A percentile compares a stretch with the other conserved stretches of the same genome.
Conservation (phyloP, 2,113 vertebrate genomes). For the Rhynchomys soricoides region DNA sequence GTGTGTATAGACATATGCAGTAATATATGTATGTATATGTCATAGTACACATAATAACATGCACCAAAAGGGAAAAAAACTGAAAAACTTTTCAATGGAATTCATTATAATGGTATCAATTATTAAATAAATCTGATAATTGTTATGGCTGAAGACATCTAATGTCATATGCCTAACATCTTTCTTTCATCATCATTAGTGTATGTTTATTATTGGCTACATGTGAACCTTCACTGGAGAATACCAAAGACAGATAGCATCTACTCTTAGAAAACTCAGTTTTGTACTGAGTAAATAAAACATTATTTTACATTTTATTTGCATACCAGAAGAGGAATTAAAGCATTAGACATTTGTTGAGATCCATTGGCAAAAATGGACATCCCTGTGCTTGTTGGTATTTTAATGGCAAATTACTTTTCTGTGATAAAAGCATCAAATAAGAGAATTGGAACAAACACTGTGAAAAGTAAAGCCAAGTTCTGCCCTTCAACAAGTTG, state of each 20-base stretch:
- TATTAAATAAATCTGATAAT: conserved; percentile 25
- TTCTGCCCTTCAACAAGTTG: conserved; percentile 45
- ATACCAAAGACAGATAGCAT: neutral
- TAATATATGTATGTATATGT: neutral
- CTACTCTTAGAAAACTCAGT: neutral
- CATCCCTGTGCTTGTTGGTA: neutral
- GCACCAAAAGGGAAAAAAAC: neutral
- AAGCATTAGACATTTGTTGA: conserved; percentile 2
- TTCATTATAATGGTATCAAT: neutral
- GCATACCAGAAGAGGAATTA: neutral
- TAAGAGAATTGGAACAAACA: conserved; percentile 52
- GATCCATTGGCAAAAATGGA: neutral
- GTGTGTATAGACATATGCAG: neutral
- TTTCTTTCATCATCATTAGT: conserved; percentile 3
- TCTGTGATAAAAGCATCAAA: conserved; percentile 49
- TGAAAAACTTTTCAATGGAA: neutral
- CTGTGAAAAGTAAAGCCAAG: conserved; percentile 30
- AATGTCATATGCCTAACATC: neutral
- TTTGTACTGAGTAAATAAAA: neutral
- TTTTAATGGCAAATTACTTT: conserved; percentile 9
- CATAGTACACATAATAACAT: neutral
- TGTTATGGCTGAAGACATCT: neutral
- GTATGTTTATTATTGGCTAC: neutral
- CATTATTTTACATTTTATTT: neutral
- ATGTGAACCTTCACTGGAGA: neutral